phyloP scores from a whole-genome alignment of 2,113 vertebrate genomes.

The Platichthys flesus region DNA sequence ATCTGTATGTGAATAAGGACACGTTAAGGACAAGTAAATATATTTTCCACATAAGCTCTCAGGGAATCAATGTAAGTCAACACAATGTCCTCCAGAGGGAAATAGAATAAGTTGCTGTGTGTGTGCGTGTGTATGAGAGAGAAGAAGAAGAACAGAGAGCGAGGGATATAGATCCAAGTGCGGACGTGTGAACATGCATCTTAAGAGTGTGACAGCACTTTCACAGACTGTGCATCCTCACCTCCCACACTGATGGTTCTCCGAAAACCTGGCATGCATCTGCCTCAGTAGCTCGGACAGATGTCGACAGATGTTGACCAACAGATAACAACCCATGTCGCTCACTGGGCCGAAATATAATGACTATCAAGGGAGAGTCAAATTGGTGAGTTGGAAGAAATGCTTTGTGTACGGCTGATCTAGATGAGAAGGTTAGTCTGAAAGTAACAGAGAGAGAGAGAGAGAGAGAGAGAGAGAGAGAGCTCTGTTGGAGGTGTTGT shows the following conservation, averaged over 20 bases:
- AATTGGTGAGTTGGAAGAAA: neutral
- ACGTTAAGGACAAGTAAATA: too few relatives aligned
- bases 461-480: neutral
- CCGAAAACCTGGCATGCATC: neutral
- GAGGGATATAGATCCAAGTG: neutral
- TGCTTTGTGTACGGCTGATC: too few relatives aligned
- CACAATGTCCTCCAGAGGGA: too few relatives aligned
- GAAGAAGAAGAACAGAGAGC: too few relatives aligned
- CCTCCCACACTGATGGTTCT: neutral
- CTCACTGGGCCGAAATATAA: neutral
- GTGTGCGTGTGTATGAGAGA: too few relatives aligned
- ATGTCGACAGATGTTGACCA: slow-evolving; percentile 1
- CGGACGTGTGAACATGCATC: neutral
- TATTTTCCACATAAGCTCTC: too few relatives aligned
- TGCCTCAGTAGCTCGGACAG: neutral
- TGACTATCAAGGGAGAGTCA: too few relatives aligned
- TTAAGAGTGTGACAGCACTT: slow-evolving; percentile 14
- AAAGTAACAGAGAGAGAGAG: neutral
- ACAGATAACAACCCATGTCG: neutral
- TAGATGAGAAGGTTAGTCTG: too few relatives aligned
- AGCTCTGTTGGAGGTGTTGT: neutral
- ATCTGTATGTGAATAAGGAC: neutral
- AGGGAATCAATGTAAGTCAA: too few relatives aligned
- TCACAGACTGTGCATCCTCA: slow-evolving; percentile 1
- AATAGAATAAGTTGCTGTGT: too few relatives aligned